A percentile compares a stretch with the other conserved stretches of the same genome.
These are phyloP conservation scores for Falcaria lacertinaria DNA, from an alignment of 2,888 invertebrate genomes.

Conservation along the genomic window DNA sequence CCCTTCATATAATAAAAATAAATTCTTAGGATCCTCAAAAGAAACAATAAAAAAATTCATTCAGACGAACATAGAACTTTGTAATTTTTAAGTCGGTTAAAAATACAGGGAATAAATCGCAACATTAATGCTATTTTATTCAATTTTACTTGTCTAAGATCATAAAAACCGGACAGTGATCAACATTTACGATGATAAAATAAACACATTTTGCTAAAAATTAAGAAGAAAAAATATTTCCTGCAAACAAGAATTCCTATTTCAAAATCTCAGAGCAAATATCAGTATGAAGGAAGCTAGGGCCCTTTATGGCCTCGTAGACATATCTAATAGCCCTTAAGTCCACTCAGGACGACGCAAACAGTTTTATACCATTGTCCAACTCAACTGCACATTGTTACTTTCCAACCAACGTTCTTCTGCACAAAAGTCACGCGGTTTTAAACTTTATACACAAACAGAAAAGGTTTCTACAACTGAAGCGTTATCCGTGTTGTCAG, in stretches of 20 bases:
- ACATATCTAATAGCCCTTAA: slow-evolving; percentile 73
- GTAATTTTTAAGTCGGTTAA: too few relatives aligned
- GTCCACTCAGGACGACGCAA: slow-evolving; percentile 64
- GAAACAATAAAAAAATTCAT: too few relatives aligned
- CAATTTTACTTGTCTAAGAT: too few relatives aligned
- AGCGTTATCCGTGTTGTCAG: slow-evolving; percentile 23
- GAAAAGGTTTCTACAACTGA: slow-evolving; percentile 15
- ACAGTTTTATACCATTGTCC: slow-evolving; percentile 72
- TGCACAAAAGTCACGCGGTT: slow-evolving; percentile 15
- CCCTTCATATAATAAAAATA: too few relatives aligned
- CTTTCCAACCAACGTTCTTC: slow-evolving; percentile 32
- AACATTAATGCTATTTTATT: too few relatives aligned
- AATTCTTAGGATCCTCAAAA: too few relatives aligned
- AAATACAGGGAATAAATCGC: too few relatives aligned
- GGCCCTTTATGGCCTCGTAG: slow-evolving; percentile 51
- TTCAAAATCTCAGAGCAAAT: not conserved
- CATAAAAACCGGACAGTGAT: too few relatives aligned
- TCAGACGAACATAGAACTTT: too few relatives aligned
- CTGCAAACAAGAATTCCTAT: not conserved
- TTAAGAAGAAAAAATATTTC: not conserved
- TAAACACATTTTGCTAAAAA: too few relatives aligned
- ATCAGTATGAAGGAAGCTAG: not conserved
- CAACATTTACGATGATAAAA: too few relatives aligned
- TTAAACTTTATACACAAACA: slow-evolving; percentile 12
- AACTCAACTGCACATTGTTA: slow-evolving; percentile 59